Base-by-base conservation (phyloP, 2,797 vertebrate genomes). In the Pelobates cultripes region DNA sequence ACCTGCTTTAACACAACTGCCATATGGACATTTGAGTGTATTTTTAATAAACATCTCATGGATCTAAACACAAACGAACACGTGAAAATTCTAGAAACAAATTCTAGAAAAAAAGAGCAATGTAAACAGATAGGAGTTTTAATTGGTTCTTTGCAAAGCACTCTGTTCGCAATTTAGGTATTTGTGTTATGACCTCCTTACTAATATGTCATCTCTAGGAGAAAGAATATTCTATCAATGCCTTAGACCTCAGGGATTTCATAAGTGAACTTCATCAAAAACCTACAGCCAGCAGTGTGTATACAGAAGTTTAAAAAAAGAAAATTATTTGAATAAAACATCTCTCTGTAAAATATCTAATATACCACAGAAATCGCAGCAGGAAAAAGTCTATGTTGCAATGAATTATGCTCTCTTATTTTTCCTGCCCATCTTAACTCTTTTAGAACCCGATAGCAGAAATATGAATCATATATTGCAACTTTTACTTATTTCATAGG, bases 371-470 rank as follows among this genome's bases (percentile, higher is more conserved):
- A 70, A 71, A 60, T 47, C 73, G 63, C 79, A 76, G 67, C 73
- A 43, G 75, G 73, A 63, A n/a, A 41, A 61, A 15, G 63, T 70
- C 67, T 40, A 10, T 57, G 53, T 64, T 43, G 53, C 42, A 28
- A 76, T 76, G 43, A 81, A 70, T 81, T 81, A 75, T 81, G 73
- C 66, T 76, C 45, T 81, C 43, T 70, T 57, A 75, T 70, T 70
- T 75, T 63, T 8, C 28, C 53, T 41, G 53, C 12, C 68, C 70
- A 79, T 66, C 12, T 79, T 66, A 66, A 73, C 57, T 43, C 15
- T 10, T 71, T 7, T 53, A 12, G 70, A 51, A 45, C 70, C 53
- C 28, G 10, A 51, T 2, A 71, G 70, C 8, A 5, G 43, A 70
- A 70, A 51, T 10, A 28, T 28, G 28, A 28, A 28, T 28, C 28